Conservation (phyloP, 2,888 invertebrate species). For the Eristalis pertinax region DNA sequence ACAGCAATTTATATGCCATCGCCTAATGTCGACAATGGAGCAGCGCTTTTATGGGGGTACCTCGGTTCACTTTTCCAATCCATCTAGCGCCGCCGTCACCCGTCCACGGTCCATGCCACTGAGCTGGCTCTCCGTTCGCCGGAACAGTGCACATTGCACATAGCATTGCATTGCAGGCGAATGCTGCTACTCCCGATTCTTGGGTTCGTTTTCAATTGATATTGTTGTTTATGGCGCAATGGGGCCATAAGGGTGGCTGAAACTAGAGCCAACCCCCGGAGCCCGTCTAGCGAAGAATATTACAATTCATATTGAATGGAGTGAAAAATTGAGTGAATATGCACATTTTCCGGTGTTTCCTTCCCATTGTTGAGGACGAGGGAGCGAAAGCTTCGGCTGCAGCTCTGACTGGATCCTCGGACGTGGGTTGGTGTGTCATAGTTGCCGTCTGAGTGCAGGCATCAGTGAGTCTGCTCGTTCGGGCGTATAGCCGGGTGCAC, state of each 20-base stretch:
- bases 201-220: slow-evolving; percentile 42
- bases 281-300: slow-evolving; percentile 41
- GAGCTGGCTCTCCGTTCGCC: neutral
- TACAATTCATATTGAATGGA: slow-evolving; percentile 72
- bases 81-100: slow-evolving; percentile 39
- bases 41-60: slow-evolving; percentile 38
- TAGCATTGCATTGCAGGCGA: neutral
- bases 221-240: slow-evolving; percentile 44
- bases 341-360: slow-evolving; percentile 69
- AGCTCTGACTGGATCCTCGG: neutral
- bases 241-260: neutral
- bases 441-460: slow-evolving; percentile 26
- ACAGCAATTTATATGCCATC: slow-evolving; percentile 66
- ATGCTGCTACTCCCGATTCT: slow-evolving; percentile 35
- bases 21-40: slow-evolving; percentile 61
- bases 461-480: slow-evolving; percentile 30
- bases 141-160: slow-evolving; percentile 5
- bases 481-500: slow-evolving; percentile 31
- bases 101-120: neutral
- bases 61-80: slow-evolving; percentile 57
- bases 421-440: neutral
- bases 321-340: slow-evolving; percentile 72
- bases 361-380: slow-evolving; percentile 30
- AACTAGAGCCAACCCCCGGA: neutral
- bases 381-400: too few species aligned